Percentiles rank a stretch among this genome's conserved stretches.
phyloP scores from a whole-genome alignment of 2,888 invertebrate genomes.

The Saturnia pavonia region DNA sequence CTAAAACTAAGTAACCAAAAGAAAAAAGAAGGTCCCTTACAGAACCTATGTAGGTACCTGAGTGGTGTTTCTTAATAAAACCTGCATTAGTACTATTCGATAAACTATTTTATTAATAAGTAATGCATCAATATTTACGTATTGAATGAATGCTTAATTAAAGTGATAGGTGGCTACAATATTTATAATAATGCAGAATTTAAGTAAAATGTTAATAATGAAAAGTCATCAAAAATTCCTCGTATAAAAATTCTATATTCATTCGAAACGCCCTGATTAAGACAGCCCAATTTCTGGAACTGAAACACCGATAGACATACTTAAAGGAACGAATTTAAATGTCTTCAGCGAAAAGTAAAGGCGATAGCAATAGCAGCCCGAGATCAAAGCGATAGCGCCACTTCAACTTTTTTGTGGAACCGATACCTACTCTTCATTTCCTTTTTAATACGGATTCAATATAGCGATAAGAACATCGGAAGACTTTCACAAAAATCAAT shows the following conservation, averaged over 20 bases:
- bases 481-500: conserved; percentile 45
- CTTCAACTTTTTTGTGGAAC: conserved; percentile 57
- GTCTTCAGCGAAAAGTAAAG: conserved; percentile 52
- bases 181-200: too few relatives aligned
- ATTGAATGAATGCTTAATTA: too few relatives aligned
- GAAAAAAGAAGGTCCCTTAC: too few relatives aligned
- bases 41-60: too few relatives aligned
- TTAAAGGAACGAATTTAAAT: conserved; percentile 52
- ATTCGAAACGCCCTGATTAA: conserved; percentile 34
- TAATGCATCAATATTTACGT: too few relatives aligned
- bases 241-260: conserved; percentile 10
- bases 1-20: too few relatives aligned
- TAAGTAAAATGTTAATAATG: too few relatives aligned
- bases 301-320: conserved; percentile 40
- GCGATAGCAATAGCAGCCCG: conserved; percentile 39
- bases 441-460: conserved; percentile 63
- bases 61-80: too few relatives aligned
- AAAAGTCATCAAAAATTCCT: neutral
- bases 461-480: conserved; percentile 53
- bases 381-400: conserved; percentile 61
- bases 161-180: too few relatives aligned
- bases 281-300: conserved; percentile 48
- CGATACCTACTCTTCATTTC: conserved; percentile 62
- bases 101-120: too few relatives aligned
- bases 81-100: too few relatives aligned